Evolutionary conservation across 2,888 invertebrate species (phyloP), one percentile per base, ranked within the genome.

Genomic region (Emmelina monodactyla): DNA sequence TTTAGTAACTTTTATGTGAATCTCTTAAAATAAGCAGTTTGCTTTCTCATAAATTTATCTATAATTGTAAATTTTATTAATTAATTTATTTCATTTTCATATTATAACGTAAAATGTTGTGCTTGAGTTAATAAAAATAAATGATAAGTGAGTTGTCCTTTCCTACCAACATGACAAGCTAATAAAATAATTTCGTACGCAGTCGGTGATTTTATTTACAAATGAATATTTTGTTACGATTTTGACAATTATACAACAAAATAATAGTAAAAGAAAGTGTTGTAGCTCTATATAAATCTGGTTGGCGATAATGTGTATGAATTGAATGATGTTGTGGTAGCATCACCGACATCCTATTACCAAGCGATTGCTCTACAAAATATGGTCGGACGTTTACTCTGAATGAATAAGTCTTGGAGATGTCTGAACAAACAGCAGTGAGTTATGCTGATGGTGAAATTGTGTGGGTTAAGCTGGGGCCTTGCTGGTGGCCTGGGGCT

Each of bases 401-500:
- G 64, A 76, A 63, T 54, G 58, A 55, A 56, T 56, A 54, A 11
- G 28, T 35, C 58, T 63, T 69, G 64, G 73, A 67, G 71, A 88
- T 88, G 88, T 85, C 86, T 75, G 88, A 88, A 54, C 86, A 87
- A 72, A 84, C 84, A 52, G 83, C 85, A 73, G 82, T 84, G 49
- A 73, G 62, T 55, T 89, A 88, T 71, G 75, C 82, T 51, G 86
- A 88, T 50, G 89, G 89, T 34, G 91, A 92, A 54, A 82, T 92
- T 51, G 92, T 92, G 43, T 93, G 92, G 92, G 91, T 92, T 13
- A 92, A 92, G 66, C 68, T 92, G 42, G 88, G 89, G 25, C 82
- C 85, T 28, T 86, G 85, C 53, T 93, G 92, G 91, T 93, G 93
- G 93, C 92, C 93, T 15, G 92, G 90, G 9, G 88, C 89, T 63